Evolutionary conservation across 2,888 invertebrate species (phyloP).

Genomic region (Dermolepida albohirtum): DNA sequence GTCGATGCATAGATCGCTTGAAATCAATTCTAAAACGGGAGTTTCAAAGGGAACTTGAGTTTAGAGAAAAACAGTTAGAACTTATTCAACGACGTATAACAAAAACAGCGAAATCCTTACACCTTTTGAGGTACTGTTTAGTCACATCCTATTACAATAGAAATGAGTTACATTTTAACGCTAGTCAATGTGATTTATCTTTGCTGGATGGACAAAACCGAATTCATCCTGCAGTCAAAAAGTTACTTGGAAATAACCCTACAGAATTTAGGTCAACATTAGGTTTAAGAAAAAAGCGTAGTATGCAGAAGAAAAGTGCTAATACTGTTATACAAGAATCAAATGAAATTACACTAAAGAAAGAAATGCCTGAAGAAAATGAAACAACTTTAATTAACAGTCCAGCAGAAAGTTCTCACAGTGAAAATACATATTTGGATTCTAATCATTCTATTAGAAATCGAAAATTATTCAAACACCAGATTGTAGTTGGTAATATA

Average conservation of each 20-base stretch:
- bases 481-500: conserved; percentile 76
- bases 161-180: conserved; percentile 66
- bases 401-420: conserved; percentile 29
- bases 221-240: conserved; percentile 83
- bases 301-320: conserved; percentile 40
- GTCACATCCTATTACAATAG: conserved; percentile 72
- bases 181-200: conserved; percentile 58
- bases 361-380: conserved; percentile 17
- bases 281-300: conserved; percentile 47
- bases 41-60: conserved; percentile 77
- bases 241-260: conserved; percentile 74
- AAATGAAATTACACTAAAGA: conserved; percentile 20
- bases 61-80: conserved; percentile 78
- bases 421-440: conserved; percentile 17
- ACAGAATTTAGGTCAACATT: conserved; percentile 52
- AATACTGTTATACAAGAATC: conserved; percentile 43
- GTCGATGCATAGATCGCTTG: conserved; percentile 73
- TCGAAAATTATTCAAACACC: conserved; percentile 59
- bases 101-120: conserved; percentile 70
- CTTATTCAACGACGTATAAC: conserved; percentile 76
- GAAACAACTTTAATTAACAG: conserved; percentile 36
- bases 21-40: conserved; percentile 76
- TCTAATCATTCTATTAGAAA: conserved; percentile 51
- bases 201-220: conserved; percentile 60
- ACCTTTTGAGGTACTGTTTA: conserved; percentile 71